A percentile compares a stretch with the other conserved stretches of the same genome.
Evolutionary conservation across 1,140 invertebrate genomes (phyloP).

Genomic region (Streblospio benedicti): DNA sequence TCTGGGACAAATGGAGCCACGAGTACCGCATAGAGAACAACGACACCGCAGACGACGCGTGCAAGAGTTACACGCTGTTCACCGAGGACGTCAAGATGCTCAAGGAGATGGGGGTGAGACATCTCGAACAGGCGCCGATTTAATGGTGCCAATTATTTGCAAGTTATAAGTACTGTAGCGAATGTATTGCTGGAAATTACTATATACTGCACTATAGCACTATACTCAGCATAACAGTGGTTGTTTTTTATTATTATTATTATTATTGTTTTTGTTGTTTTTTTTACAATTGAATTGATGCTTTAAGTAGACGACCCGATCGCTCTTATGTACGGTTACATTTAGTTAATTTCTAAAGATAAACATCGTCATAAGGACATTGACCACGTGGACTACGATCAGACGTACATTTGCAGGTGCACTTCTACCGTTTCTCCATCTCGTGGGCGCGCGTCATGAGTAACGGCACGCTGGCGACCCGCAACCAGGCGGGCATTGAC

Average conservation of each 20-base stretch:
- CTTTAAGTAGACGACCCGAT: no score
- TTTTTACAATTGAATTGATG: no score
- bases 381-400: slow-evolving; percentile 4
- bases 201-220: background rate
- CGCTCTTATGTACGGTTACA: no score
- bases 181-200: background rate
- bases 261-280: background rate
- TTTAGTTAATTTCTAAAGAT: background rate
- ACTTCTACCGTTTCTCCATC: slow-evolving; percentile 60
- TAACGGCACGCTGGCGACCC: slow-evolving; percentile 48
- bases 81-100: slow-evolving; percentile 57
- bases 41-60: slow-evolving; percentile 56
- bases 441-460: slow-evolving; percentile 62
- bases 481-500: slow-evolving; percentile 56
- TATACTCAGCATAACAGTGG: background rate
- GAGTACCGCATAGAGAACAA: slow-evolving; percentile 49
- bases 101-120: slow-evolving; percentile 43
- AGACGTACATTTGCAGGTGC: slow-evolving; percentile 15
- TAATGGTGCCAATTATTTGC: background rate
- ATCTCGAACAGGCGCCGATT: background rate
- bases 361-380: slow-evolving; percentile 8
- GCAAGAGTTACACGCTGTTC: slow-evolving; percentile 61
- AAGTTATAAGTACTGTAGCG: background rate
- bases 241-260: background rate
- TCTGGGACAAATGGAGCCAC: slow-evolving; percentile 56